Conservation (phyloP, 2,797 vertebrate species). For the Potorous gilbertii region DNA sequence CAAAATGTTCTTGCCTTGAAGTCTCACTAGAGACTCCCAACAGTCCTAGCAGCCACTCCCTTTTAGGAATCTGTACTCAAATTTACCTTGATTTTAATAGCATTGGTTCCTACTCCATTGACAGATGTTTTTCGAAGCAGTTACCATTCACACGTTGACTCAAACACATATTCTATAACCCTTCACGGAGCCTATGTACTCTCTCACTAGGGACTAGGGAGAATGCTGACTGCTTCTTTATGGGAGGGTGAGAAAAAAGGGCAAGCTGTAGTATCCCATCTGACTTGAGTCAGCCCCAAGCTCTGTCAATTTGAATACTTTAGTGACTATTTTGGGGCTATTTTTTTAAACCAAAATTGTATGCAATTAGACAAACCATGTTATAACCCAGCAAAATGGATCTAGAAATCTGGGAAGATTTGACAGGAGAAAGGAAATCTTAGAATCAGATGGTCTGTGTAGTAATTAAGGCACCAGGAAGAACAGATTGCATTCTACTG, state of each 20-base stretch:
- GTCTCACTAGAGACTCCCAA: not conserved
- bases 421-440: not conserved
- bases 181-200: not conserved
- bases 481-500: not conserved
- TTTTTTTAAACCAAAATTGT: slow-evolving; percentile 55
- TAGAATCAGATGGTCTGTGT: not conserved
- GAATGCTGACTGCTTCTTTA: not conserved
- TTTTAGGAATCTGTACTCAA: not conserved
- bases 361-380: slow-evolving; percentile 10
- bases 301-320: not conserved
- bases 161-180: not conserved
- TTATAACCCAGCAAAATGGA: slow-evolving; percentile 4
- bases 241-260: not conserved
- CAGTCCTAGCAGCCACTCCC: not conserved
- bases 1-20: not conserved
- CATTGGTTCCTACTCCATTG: not conserved
- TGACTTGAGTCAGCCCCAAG: not conserved
- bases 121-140: not conserved
- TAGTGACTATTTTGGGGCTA: slow-evolving; percentile 55
- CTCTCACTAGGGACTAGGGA: not conserved
- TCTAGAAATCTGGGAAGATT: slow-evolving; percentile 8
- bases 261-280: not conserved
- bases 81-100: not conserved
- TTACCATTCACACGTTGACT: not conserved
- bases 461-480: not conserved